Evolutionary conservation across 2,797 vertebrate species (phyloP), one percentile per base, ranked within the genome.

Genomic region (Tiaroga cobitis): DNA sequence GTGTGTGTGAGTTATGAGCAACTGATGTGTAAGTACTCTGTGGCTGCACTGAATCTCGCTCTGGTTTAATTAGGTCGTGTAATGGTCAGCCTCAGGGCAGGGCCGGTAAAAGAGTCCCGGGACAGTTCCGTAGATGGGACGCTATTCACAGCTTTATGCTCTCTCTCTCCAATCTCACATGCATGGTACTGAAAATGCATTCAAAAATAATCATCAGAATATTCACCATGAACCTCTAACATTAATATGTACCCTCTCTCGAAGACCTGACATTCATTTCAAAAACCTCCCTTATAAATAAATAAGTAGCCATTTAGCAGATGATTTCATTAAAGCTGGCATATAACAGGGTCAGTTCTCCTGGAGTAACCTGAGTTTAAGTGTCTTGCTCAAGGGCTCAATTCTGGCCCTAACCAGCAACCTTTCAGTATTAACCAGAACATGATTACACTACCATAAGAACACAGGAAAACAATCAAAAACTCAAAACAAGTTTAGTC

Each of bases 41-140:
- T 77, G 67, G 74, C 49, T 46, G 8, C 59, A 61, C 56, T 70
- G 83, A 8, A 73, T 54, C 63, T 79, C 68, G 37, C 65, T 78
- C 13, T 51, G 37, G 54, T 84, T 56, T 82, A 84, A 87, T 85
- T 82, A 85, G 67, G 74, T 54, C 1, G 7, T 67, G 51, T 82
- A 85, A 87, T 54, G 86, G 82, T 82, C 65, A 72, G 79, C 86
- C 83, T 68, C 65, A 78, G 83, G 83, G 73, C 56, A 54, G 39
- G 56, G 34, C 80, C 68, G 18, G 79, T 73, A 79, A 54, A 82
- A 82, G 80, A 73, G 73, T 81, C 74, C 67, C 24, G 43, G 87
- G 79, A 85, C 65, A 81, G 54, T 19, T 39, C 19, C 26, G 51
- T 76, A 51, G 10, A 84, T 3, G n/a, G 68, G 37, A 70, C 32